Percentiles rank a stretch among this genome's conserved stretches.
These are phyloP conservation scores for Arrhopalites spinosus DNA, from an alignment of 2,888 invertebrate species.

Conservation along the genomic window DNA sequence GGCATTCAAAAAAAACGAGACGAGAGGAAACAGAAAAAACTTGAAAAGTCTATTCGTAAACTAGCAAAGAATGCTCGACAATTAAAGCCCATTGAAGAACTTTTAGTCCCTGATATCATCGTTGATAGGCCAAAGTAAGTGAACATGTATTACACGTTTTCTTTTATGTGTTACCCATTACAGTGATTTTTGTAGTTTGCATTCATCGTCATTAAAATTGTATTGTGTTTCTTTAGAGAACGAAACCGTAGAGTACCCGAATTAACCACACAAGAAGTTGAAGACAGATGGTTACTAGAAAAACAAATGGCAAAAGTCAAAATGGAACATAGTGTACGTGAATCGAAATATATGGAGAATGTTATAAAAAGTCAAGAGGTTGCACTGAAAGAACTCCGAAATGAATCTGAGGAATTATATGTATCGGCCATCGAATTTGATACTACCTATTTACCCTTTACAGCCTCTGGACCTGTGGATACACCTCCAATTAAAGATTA, in stretches of 20 bases:
- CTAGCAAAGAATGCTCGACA: conserved; percentile 80
- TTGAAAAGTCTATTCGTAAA: conserved; percentile 84
- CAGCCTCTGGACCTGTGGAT: conserved; percentile 73
- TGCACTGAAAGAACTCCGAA: conserved; percentile 78
- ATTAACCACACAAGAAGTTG: conserved; percentile 66
- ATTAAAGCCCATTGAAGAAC: conserved; percentile 87
- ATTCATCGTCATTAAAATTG: too few relatives aligned
- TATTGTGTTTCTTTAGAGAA: conserved; percentile 1
- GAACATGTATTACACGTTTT: background rate
- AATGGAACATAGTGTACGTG: conserved; percentile 67
- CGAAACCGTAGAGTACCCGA: conserved; percentile 63
- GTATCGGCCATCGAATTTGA: conserved; percentile 84
- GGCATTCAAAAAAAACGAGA: conserved; percentile 78
- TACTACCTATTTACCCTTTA: conserved; percentile 70
- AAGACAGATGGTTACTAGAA: conserved; percentile 68
- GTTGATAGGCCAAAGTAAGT: conserved; percentile 69
- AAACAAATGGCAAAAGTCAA: conserved; percentile 80
- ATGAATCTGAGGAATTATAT: conserved; percentile 84
- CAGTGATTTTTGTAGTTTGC: too few relatives aligned
- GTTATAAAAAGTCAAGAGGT: conserved; percentile 72
- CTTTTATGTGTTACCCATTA: too few relatives aligned
- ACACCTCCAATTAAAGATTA: conserved; percentile 85
- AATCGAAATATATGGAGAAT: conserved; percentile 72
- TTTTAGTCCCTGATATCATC: conserved; percentile 73
- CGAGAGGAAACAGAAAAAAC: conserved; percentile 76